These are phyloP conservation scores for Lepilemur septentrionalis DNA, from an alignment of 2,797 vertebrate species.

Conservation along the genomic window DNA sequence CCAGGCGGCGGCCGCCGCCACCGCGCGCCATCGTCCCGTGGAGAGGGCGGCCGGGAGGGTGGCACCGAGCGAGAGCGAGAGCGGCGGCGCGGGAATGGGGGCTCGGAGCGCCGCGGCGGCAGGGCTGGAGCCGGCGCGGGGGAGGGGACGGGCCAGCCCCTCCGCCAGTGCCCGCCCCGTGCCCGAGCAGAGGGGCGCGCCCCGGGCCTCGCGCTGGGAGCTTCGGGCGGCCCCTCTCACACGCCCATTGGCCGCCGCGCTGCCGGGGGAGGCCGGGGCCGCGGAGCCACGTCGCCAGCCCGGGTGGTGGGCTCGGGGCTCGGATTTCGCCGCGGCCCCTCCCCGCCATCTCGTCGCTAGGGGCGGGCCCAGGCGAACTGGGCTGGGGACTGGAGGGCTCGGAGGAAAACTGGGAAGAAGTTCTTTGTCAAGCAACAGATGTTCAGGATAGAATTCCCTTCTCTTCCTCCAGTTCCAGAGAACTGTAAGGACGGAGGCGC, in stretches of 20 bases:
- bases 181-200: not conserved
- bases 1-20: not conserved
- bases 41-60: not conserved
- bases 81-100: not conserved
- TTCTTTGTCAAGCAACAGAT: conserved; percentile 81
- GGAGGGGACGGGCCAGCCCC: not conserved
- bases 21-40: not conserved
- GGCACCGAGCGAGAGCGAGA: not conserved
- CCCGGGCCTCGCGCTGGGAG: not conserved
- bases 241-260: conserved; percentile 68
- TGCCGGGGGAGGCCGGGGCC: not conserved
- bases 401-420: conserved; percentile 5
- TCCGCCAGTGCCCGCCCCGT: conserved; percentile 17
- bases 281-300: conserved; percentile 59
- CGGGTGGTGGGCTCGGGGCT: conserved; percentile 45
- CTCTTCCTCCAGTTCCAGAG: not conserved
- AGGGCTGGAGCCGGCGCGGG: not conserved
- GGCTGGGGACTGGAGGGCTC: conserved; percentile 13
- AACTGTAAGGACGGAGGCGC: not conserved
- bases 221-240: not conserved
- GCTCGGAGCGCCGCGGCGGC: not conserved
- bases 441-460: not conserved
- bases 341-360: conserved; percentile 19
- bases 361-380: conserved; percentile 40
- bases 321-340: conserved; percentile 57